Evolutionary conservation across 2,113 vertebrate species (phyloP).

Genomic region (Rhabdornis inornatus): DNA sequence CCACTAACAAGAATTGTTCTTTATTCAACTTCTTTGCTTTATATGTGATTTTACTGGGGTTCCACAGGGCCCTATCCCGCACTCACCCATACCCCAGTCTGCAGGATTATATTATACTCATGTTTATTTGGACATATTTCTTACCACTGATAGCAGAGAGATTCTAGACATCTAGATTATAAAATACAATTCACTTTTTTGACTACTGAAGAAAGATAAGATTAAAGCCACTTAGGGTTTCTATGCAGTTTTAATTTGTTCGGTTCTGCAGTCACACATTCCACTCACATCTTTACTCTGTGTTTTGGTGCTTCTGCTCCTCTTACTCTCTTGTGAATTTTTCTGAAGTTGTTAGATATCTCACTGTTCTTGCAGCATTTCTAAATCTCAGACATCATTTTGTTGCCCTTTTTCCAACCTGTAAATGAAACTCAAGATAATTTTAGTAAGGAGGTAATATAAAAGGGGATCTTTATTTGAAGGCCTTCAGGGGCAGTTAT

Average conservation of each 20-base stretch:
- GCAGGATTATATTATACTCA: background rate
- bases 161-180: background rate
- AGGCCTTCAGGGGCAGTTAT: background rate
- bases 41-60: background rate
- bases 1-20: background rate
- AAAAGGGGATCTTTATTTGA: background rate
- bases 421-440: background rate
- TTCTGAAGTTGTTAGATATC: background rate
- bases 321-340: background rate
- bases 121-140: background rate
- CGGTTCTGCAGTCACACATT: background rate
- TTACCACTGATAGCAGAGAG: background rate
- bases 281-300: background rate
- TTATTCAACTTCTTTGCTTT: background rate
- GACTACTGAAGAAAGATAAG: background rate
- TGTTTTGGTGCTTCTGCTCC: background rate
- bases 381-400: background rate
- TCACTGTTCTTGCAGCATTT: background rate
- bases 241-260: background rate
- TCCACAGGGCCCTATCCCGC: accelerated
- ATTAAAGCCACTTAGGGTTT: background rate
- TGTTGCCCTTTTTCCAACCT: background rate
- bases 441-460: background rate
- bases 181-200: background rate
- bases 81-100: background rate